Evolutionary conservation across 2,888 invertebrate species (phyloP), one percentile per base, ranked within the genome.

Genomic region (Eristalis pertinax): DNA sequence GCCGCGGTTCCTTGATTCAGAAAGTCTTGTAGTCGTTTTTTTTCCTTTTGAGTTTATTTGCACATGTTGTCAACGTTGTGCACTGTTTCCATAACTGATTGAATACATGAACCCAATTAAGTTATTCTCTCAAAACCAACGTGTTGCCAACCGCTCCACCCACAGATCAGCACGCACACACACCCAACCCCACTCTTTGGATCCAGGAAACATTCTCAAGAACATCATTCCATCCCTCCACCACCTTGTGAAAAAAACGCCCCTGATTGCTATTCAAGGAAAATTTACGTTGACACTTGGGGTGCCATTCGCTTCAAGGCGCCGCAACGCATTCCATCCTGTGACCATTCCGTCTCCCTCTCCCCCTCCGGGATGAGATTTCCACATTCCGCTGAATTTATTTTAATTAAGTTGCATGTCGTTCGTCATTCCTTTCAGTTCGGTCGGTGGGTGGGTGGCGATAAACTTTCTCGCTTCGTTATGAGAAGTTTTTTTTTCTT

Each of bases 361-460:
- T 1, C 32, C 32, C 7, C 1, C 32, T 1, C 32, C 2, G 19
- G 43, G 7, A 5, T n/a, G 19, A 50, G 43, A 50, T 50, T 50
- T 50, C 63, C 32, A 15, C 22, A 56, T 70, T 29, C 56, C 26
- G n/a, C 29, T 26, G 41, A 72, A 72, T 65, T 65, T 58, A 65
- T 79, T 67, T 80, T 80, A 80, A 80, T 80, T 58, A 80, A 74
- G 62, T 38, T 68, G 62, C 62, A 62, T 35, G 26, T 41, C n/a
- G 13, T 67, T 29, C 43, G 62, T 35, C 60, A 32, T 79, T 79
- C 60, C 64, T 32, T 35, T 35, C 62, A n/a, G n/a, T n/a, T n/a
- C n/a, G n/a, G 26, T 11, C 32, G 8, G 8, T 19, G 24, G 69
- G 15, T 41, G 29, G 32, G 8, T 43, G 63, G 13, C 50, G 74